phyloP scores from a whole-genome alignment of 2,888 invertebrate species.

The Saturnia japonica region DNA sequence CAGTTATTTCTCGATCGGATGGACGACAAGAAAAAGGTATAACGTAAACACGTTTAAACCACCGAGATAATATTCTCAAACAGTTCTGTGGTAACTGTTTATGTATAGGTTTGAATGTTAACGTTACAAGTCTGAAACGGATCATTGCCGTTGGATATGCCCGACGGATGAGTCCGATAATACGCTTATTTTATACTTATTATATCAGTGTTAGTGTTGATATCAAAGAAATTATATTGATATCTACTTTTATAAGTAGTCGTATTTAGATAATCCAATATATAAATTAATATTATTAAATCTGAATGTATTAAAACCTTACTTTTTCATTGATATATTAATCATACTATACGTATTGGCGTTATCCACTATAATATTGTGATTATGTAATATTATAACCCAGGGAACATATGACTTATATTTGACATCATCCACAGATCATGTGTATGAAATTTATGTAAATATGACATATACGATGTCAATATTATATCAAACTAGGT shows the following conservation, averaged over 20 bases:
- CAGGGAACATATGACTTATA: too few species aligned
- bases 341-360: constrained; percentile 39
- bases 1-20: not conserved
- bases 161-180: constrained; percentile 73
- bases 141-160: constrained; percentile 63
- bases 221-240: constrained; percentile 67
- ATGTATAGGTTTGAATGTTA: constrained; percentile 48
- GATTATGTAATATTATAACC: constrained; percentile 42
- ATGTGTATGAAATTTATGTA: too few species aligned
- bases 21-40: constrained; percentile 6
- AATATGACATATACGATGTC: too few species aligned
- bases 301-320: constrained; percentile 50
- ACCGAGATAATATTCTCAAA: not conserved
- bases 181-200: constrained; percentile 80
- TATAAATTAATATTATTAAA: constrained; percentile 41
- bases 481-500: too few species aligned
- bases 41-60: constrained; percentile 12
- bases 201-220: constrained; percentile 74
- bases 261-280: constrained; percentile 57
- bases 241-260: constrained; percentile 72
- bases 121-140: constrained; percentile 76
- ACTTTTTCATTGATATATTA: constrained; percentile 49
- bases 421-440: too few species aligned
- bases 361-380: constrained; percentile 49
- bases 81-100: constrained; percentile 15